phyloP scores from a whole-genome alignment of 2,797 vertebrate species.

The Leucoraja ocellata region DNA sequence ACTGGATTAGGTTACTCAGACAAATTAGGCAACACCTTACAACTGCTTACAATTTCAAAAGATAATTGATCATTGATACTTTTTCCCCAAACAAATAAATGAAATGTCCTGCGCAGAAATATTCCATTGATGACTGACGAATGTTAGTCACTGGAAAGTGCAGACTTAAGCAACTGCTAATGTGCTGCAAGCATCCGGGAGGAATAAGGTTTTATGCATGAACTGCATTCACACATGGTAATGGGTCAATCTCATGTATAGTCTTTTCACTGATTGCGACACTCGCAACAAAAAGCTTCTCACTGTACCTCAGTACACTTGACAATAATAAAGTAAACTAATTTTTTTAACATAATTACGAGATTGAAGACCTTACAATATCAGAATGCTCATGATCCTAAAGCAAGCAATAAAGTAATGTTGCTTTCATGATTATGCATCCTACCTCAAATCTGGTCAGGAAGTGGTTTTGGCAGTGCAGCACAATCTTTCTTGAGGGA shows the following conservation, averaged over 20 bases:
- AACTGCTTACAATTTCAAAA: too few relatives aligned
- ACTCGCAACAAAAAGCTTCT: too few relatives aligned
- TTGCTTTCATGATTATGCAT: background rate
- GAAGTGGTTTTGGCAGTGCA: constrained; percentile 28
- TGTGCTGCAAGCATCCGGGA: background rate
- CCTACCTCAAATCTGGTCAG: background rate
- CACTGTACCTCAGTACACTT: too few relatives aligned
- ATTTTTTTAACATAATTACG: background rate
- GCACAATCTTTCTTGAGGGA: background rate
- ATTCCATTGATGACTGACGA: background rate
- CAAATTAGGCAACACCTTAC: too few relatives aligned
- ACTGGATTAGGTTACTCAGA: background rate
- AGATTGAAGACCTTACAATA: background rate
- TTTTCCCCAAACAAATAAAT: background rate
- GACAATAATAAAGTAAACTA: too few relatives aligned
- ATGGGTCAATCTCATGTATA: background rate
- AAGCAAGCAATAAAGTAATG: background rate
- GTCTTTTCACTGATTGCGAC: too few relatives aligned
- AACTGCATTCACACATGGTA: background rate
- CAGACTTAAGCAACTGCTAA: background rate
- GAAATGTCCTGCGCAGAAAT: background rate
- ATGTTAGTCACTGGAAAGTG: background rate
- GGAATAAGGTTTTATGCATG: background rate
- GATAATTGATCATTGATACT: background rate
- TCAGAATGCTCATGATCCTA: too few relatives aligned